These are phyloP conservation scores for Pogonognathellus flavescens DNA, from an alignment of 1,140 invertebrate species.

Conservation along the genomic window DNA sequence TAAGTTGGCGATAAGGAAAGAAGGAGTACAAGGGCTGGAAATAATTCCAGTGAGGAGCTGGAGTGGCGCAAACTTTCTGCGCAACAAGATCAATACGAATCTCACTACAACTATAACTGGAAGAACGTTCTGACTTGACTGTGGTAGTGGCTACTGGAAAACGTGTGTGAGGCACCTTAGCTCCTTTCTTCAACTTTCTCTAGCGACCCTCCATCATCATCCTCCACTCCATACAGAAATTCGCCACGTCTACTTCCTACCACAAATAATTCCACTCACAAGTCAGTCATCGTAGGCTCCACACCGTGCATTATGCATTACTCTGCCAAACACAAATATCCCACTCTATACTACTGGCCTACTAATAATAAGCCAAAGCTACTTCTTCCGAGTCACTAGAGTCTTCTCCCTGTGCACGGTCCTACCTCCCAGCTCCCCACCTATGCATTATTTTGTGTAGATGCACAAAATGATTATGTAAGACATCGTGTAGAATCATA, in stretches of 20 bases:
- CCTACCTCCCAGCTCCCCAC: too few relatives aligned
- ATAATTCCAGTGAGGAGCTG: constrained; percentile 40
- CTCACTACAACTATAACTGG: not conserved
- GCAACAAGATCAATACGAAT: constrained; percentile 51
- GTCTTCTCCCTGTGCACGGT: too few relatives aligned
- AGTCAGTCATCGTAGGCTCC: not conserved
- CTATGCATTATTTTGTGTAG: too few relatives aligned
- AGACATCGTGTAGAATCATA: too few relatives aligned
- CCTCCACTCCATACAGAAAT: constrained; percentile 3
- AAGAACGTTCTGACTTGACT: not conserved
- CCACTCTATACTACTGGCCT: too few relatives aligned
- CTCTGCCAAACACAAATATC: too few relatives aligned
- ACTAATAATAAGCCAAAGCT: too few relatives aligned
- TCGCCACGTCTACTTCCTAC: constrained; percentile 10
- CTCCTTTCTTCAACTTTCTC: constrained; percentile 43
- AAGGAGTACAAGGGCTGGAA: constrained; percentile 32
- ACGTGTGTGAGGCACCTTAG: constrained; percentile 2
- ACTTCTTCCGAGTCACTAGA: too few relatives aligned
- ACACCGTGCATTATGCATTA: not conserved
- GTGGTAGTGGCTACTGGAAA: not conserved
- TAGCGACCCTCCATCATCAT: not conserved
- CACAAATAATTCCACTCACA: not conserved
- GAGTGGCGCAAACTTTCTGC: constrained; percentile 46
- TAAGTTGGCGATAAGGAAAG: constrained; percentile 34
- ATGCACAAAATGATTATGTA: too few relatives aligned